Percentiles rank a stretch among this genome's conserved stretches.
Evolutionary conservation across 2,888 invertebrate genomes (phyloP).

Genomic region (Tenodera sinensis): DNA sequence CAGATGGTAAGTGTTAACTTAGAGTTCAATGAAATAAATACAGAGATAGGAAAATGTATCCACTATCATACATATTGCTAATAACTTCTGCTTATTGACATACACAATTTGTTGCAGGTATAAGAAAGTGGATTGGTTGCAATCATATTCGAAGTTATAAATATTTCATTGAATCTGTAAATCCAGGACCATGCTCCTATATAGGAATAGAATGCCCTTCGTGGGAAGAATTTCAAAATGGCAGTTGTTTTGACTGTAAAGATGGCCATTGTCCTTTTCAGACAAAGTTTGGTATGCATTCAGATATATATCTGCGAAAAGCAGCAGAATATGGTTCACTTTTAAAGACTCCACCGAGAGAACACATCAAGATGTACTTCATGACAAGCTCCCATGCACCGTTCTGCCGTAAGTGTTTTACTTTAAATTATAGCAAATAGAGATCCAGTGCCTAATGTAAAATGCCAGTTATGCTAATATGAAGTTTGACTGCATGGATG

Average conservation of each 20-base stretch:
- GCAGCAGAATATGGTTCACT: constrained; percentile 30
- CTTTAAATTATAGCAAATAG: too few relatives aligned
- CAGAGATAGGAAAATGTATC: constrained; percentile 64
- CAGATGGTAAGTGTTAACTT: background rate
- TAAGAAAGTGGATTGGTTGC: constrained; percentile 73
- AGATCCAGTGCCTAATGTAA: too few relatives aligned
- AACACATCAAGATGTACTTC: constrained; percentile 62
- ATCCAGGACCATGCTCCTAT: constrained; percentile 70
- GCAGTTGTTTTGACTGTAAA: constrained; percentile 39
- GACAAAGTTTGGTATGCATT: constrained; percentile 43
- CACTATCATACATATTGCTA: too few relatives aligned
- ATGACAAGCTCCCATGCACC: constrained; percentile 67
- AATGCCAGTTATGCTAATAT: too few relatives aligned
- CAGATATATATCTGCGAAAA: constrained; percentile 32
- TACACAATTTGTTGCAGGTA: constrained; percentile 44
- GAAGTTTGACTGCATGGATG: too few relatives aligned
- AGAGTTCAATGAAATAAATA: constrained; percentile 21
- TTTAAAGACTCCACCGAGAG: constrained; percentile 44
- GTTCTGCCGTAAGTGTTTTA: constrained; percentile 66
- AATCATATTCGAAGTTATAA: constrained; percentile 83
- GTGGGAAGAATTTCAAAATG: constrained; percentile 53
- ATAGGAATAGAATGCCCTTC: constrained; percentile 74
- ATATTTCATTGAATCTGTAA: constrained; percentile 80
- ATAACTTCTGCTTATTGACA: too few relatives aligned
- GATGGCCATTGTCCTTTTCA: constrained; percentile 33